These are phyloP conservation scores for Lycodopsis pacificus DNA, from an alignment of 2,797 vertebrate species.

Conservation along the genomic window DNA sequence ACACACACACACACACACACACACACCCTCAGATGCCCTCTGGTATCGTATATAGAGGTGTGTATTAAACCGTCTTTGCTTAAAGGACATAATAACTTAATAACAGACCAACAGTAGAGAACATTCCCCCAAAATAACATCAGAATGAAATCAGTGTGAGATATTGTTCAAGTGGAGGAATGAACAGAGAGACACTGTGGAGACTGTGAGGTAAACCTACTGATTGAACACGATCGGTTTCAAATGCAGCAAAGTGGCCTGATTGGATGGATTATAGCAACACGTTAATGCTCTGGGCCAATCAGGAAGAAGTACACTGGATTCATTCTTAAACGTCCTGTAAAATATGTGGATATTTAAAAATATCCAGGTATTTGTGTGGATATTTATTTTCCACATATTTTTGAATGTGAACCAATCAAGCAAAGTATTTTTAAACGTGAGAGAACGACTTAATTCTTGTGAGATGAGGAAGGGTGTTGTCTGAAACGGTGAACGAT, in stretches of 20 bases:
- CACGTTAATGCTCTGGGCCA: background rate
- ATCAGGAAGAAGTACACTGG: background rate
- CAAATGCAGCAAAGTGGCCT: background rate
- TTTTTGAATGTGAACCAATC: background rate
- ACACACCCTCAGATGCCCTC: slow-evolving; percentile 42
- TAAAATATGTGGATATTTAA: background rate
- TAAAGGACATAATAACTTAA: background rate
- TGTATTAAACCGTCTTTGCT: slow-evolving; percentile 43
- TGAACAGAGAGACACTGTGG: background rate
- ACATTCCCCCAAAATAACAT: background rate
- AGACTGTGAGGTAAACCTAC: background rate
- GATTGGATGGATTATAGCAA: background rate
- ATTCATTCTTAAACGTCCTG: background rate
- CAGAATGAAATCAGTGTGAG: background rate
- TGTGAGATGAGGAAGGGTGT: slow-evolving; percentile 61
- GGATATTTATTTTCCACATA: background rate
- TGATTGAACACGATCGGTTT: background rate
- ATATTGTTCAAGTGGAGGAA: background rate
- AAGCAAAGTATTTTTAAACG: background rate
- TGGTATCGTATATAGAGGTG: slow-evolving; percentile 38
- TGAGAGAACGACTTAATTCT: background rate
- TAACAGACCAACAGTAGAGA: background rate
- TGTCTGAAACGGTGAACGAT: slow-evolving; percentile 26
- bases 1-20: slow-evolving; percentile 29
- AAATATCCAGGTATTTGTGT: background rate